Evolutionary conservation across 2,797 vertebrate genomes (phyloP).

Genomic region (Podarcis lilfordi): DNA sequence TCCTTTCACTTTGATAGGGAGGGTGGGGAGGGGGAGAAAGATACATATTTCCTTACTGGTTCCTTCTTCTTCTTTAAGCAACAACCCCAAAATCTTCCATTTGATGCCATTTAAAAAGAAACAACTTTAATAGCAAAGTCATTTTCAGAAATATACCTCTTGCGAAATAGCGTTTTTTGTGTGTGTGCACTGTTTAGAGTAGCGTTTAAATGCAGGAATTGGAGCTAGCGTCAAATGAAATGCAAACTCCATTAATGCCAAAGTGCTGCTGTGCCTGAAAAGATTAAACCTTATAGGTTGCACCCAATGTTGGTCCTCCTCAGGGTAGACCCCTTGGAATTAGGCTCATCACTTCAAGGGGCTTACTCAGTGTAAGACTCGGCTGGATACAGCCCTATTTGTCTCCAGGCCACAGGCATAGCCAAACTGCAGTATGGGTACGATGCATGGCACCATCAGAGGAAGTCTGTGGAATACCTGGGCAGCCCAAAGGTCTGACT

Average conservation of each 20-base stretch:
- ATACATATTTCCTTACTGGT: neutral
- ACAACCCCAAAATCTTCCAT: neutral
- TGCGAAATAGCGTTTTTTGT: constrained; percentile 40
- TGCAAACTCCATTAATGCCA: constrained; percentile 11
- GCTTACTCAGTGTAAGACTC: too few species aligned
- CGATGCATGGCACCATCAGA: too few species aligned
- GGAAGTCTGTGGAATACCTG: neutral
- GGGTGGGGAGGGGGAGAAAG: neutral
- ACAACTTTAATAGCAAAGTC: constrained; percentile 39
- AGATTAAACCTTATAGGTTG: neutral
- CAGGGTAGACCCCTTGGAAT: too few species aligned
- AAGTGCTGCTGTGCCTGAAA: neutral
- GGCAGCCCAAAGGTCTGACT: neutral
- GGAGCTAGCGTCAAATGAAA: constrained; percentile 46
- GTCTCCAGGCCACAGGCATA: accelerated
- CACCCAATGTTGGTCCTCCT: too few species aligned
- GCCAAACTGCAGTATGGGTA: neutral
- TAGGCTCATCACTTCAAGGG: too few species aligned
- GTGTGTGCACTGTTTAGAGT: constrained; percentile 29
- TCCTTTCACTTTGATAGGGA: constrained; percentile 16
- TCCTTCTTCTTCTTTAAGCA: neutral
- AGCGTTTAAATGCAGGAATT: constrained; percentile 12
- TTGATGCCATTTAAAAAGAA: neutral
- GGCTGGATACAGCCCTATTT: neutral
- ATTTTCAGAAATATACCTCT: constrained; percentile 50